Percentiles rank a stretch among this genome's conserved stretches.
These are phyloP conservation scores for Lamprologus tigripictilis DNA, from an alignment of 2,113 vertebrate species.

Conservation along the genomic window DNA sequence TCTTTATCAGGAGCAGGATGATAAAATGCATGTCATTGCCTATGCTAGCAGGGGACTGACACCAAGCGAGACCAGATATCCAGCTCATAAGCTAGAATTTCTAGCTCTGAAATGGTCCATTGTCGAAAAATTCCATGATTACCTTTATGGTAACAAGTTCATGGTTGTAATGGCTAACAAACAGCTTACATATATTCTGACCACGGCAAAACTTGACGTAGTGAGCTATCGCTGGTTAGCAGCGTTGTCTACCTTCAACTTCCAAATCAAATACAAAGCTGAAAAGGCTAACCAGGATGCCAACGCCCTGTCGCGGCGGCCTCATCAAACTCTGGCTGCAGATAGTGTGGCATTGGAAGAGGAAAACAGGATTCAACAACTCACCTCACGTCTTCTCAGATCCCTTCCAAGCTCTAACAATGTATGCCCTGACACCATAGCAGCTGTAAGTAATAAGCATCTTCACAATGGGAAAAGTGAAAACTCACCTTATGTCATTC, in stretches of 20 bases:
- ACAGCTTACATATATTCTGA: not conserved
- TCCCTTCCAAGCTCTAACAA: not conserved
- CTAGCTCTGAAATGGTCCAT: not conserved
- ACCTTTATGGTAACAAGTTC: not conserved
- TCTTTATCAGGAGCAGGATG: not conserved
- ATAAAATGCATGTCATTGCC: fast-evolving
- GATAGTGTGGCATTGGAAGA: not conserved
- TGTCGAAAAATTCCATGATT: not conserved
- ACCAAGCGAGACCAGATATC: not conserved
- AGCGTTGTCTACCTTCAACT: not conserved
- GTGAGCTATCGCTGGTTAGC: not conserved
- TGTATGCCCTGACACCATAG: not conserved
- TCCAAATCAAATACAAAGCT: not conserved
- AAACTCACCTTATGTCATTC: not conserved
- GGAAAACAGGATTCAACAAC: not conserved
- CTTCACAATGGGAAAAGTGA: not conserved
- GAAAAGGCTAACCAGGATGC: not conserved
- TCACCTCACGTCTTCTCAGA: not conserved
- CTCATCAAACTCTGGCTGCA: not conserved
- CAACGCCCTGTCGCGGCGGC: fast-evolving
- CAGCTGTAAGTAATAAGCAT: not conserved
- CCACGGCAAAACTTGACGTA: not conserved
- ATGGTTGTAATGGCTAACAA: not conserved
- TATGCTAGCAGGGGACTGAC: not conserved
- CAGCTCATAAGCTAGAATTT: not conserved